A percentile compares a stretch with the other conserved stretches of the same genome.
These are phyloP conservation scores for Erithacus rubecula DNA, from an alignment of 2,797 vertebrate species.

Conservation along the genomic window DNA sequence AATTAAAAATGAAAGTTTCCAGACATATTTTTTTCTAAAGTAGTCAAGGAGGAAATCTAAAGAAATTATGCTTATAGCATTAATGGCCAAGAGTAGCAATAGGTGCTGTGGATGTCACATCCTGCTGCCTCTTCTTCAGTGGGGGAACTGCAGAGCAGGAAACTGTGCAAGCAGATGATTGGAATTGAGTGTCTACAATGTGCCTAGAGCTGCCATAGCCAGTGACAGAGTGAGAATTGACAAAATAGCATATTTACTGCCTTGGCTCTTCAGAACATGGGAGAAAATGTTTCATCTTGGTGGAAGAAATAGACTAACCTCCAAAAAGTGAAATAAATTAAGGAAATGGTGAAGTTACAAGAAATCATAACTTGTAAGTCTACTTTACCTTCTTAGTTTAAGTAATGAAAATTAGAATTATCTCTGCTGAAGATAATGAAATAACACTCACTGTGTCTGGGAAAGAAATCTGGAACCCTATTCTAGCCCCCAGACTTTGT, in stretches of 20 bases:
- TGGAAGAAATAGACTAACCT: neutral
- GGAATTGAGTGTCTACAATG: neutral
- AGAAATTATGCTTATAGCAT: neutral
- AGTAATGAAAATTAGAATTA: neutral
- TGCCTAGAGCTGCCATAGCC: neutral
- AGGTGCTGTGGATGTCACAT: neutral
- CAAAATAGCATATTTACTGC: neutral
- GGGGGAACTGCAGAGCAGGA: neutral
- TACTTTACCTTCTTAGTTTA: neutral
- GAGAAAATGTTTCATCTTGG: neutral
- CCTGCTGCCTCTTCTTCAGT: neutral
- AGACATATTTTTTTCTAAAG: neutral
- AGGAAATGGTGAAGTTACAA: neutral
- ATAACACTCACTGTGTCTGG: neutral
- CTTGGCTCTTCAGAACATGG: neutral
- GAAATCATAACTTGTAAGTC: neutral
- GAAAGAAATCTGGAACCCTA: neutral
- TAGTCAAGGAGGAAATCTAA: neutral
- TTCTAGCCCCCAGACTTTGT: neutral
- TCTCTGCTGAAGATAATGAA: neutral
- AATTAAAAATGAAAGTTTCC: neutral
- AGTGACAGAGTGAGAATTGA: neutral
- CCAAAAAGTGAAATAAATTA: neutral
- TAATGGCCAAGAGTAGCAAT: neutral
- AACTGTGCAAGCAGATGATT: neutral